Percentiles rank a stretch among this genome's conserved stretches.
These are phyloP conservation scores for Chaetops frenatus DNA, from an alignment of 2,113 vertebrate species.

Conservation along the genomic window DNA sequence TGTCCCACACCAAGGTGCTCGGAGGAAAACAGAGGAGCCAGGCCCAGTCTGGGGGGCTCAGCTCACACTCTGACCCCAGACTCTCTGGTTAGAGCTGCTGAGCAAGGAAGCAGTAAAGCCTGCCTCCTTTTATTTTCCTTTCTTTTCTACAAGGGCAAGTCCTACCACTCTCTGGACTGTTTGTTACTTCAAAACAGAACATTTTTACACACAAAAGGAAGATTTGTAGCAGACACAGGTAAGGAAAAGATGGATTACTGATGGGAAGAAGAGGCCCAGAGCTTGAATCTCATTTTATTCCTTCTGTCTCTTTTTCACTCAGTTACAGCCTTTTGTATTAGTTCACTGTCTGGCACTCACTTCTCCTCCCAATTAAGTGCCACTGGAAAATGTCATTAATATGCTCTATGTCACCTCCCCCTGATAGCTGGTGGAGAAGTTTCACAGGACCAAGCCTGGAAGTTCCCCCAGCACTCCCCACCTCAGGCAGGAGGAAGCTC, in stretches of 20 bases:
- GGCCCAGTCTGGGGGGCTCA: not conserved
- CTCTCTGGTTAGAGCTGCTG: not conserved
- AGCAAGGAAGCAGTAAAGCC: not conserved
- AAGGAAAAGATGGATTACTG: not conserved
- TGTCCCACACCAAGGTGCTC: not conserved
- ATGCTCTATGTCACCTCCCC: not conserved
- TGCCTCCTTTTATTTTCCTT: not conserved
- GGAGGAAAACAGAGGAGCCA: not conserved
- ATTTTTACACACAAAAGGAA: slow-evolving; percentile 18
- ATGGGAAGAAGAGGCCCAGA: not conserved
- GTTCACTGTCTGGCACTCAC: not conserved
- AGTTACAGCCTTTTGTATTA: not conserved
- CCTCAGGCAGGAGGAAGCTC: not conserved
- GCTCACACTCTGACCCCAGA: not conserved
- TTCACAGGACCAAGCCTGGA: not conserved
- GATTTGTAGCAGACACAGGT: not conserved
- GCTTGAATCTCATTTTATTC: slow-evolving; percentile 3
- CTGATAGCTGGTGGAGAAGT: not conserved
- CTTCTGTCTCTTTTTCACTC: not conserved
- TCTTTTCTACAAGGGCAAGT: not conserved
- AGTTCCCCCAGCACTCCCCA: not conserved
- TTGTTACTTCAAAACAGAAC: slow-evolving; percentile 13
- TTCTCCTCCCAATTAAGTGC: not conserved
- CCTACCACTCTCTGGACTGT: not conserved
- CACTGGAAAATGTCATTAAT: not conserved